Evolutionary conservation across 1,140 invertebrate genomes (phyloP), one percentile per base, ranked within the genome.

Genomic region (Lucilia cuprina): DNA sequence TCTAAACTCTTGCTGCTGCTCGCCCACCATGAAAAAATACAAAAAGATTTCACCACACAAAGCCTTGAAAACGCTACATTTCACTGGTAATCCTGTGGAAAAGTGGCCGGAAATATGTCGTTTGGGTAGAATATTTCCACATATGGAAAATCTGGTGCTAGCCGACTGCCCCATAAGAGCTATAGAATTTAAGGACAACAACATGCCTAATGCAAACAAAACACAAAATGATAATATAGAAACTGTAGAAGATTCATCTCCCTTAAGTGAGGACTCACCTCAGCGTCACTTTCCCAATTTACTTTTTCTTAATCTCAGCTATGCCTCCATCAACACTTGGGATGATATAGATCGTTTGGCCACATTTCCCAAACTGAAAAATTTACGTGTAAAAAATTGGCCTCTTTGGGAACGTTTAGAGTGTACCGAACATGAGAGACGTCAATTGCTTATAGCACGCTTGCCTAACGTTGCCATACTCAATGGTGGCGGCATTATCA

Each of bases 401-500:
- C 93, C 94, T 2, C 89, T 94, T 82, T 95, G 94, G 93, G 93
- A 96, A 89, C 94, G 94, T 75, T 93, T 96, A 87, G 95, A 96
- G 88, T 96, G 96, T 83, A 96, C 96, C 25, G 96, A 97, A 91
- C 96, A 98, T 89, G 96, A 98, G 91, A 92, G 97, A 84, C 92
- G 96, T 30, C 95, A 97, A 89, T 92, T 98, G 55, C 90, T 98
- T 49, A 96, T 99, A 83, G 97, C 97, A 2, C 93, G 97, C 83
- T 91, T 98, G 83, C 97, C 97, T 65, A 96, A 96, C 89, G 94
- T 98, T 25, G 93, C 94, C 85, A 96, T 95, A 77, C 92, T 99
- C 13, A 99, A 98, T 92, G 96, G 96, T 78, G 97, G 97, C 21
- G 97, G 97, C 74, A 93, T 94, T 41, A 96, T 98, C 86, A 94